Evolutionary conservation across 53 echinoderm and acorn worm genomes (phyloP).

Genomic region (Holothuria leucospilota): DNA sequence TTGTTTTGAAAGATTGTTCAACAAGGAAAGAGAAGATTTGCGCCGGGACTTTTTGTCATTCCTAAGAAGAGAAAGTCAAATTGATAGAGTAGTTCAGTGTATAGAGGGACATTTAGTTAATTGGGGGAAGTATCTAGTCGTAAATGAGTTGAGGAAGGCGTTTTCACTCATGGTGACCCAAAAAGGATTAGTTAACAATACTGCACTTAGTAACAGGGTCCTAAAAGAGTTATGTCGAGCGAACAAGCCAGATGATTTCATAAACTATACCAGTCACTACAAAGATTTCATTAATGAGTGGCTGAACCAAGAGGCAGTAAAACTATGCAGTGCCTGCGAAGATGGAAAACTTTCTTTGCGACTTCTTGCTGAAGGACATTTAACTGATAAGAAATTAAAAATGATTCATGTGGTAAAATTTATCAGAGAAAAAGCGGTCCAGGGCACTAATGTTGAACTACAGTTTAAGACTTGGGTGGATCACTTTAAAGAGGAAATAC

Average conservation of each 20-base stretch:
- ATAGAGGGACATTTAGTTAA: neutral
- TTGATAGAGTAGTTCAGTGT: constrained; percentile 1
- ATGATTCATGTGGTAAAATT: too few species aligned
- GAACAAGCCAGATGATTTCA: neutral
- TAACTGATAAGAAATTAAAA: too few species aligned
- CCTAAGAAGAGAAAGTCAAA: neutral
- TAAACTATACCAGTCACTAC: neutral
- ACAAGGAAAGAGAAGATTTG: neutral
- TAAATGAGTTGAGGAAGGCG: neutral
- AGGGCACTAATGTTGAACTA: neutral
- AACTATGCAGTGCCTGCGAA: neutral
- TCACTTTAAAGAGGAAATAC: neutral
- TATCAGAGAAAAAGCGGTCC: too few species aligned
- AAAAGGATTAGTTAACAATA: neutral
- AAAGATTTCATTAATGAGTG: neutral
- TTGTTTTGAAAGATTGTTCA: neutral
- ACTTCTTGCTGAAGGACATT: too few species aligned
- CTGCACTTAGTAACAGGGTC: neutral
- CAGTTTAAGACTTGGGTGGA: neutral
- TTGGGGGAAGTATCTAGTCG: neutral
- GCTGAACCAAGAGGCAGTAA: neutral
- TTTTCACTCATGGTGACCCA: neutral
- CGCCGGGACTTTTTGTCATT: constrained; percentile 6
- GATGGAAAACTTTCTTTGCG: too few species aligned
- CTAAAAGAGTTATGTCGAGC: neutral